phyloP scores from a whole-genome alignment of 2,797 vertebrate genomes.

The Acrossocheilus wenchowensis region DNA sequence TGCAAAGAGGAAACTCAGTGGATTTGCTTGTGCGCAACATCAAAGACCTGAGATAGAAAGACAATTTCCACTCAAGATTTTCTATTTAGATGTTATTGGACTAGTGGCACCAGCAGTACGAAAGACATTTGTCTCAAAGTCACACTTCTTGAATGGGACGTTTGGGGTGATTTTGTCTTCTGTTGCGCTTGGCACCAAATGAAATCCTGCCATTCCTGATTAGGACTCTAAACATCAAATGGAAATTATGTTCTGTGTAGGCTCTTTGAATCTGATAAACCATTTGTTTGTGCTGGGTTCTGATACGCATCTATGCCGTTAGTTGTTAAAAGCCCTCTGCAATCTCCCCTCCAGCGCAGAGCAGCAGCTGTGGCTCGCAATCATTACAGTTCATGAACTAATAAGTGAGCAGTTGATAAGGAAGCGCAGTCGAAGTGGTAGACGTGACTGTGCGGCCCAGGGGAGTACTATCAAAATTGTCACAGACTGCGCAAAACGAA shows the following conservation, averaged over 20 bases:
- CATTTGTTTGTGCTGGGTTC: constrained; percentile 42
- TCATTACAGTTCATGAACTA: constrained; percentile 60
- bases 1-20: constrained; percentile 75
- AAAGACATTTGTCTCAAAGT: constrained; percentile 21
- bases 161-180: constrained; percentile 24
- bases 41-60: constrained; percentile 76
- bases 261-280: constrained; percentile 44
- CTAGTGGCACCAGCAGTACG: constrained; percentile 57
- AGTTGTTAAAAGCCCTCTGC: constrained; percentile 49
- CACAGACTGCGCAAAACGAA: constrained; percentile 47
- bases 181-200: constrained; percentile 25
- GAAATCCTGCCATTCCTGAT: constrained; percentile 31
- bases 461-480: constrained; percentile 50
- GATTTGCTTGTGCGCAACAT: constrained; percentile 74
- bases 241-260: constrained; percentile 36
- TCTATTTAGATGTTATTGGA: constrained; percentile 73
- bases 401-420: constrained; percentile 60
- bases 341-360: constrained; percentile 30
- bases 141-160: constrained; percentile 19
- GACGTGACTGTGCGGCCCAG: constrained; percentile 54
- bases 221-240: constrained; percentile 52
- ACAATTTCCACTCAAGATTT: constrained; percentile 76
- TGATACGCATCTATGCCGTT: constrained; percentile 51
- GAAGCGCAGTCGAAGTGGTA: constrained; percentile 46
- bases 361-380: constrained; percentile 30